Conservation (phyloP, 2,113 vertebrate species). For the Ailuropoda melanoleuca region DNA sequence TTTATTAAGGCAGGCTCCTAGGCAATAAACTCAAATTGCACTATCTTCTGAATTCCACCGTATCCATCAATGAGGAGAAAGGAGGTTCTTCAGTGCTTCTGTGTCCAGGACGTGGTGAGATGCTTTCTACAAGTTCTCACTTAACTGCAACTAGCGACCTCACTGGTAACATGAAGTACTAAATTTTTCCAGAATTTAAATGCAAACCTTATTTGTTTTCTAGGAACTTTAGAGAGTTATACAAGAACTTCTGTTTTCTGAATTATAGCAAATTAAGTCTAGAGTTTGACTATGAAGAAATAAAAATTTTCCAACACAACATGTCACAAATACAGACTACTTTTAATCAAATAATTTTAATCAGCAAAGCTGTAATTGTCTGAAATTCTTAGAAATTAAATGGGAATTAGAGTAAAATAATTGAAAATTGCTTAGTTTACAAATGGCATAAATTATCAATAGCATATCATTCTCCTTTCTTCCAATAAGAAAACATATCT, state of each 20-base stretch:
- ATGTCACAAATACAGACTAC: background rate
- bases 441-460: background rate
- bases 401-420: background rate
- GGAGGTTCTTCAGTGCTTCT: background rate
- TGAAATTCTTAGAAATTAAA: background rate
- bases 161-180: background rate
- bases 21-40: background rate
- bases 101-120: background rate
- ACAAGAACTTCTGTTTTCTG: background rate
- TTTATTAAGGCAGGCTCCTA: background rate
- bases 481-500: background rate
- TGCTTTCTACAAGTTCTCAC: background rate
- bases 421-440: background rate
- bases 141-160: background rate
- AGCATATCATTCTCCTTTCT: background rate
- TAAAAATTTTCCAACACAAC: background rate
- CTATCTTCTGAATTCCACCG: background rate
- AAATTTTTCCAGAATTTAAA: constrained; percentile 27
- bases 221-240: background rate
- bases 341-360: constrained; percentile 18
- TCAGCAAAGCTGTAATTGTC: background rate
- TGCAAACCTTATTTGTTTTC: constrained; percentile 18
- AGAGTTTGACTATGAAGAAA: background rate
- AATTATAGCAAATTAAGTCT: background rate
- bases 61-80: background rate